phyloP scores from a whole-genome alignment of 2,797 vertebrate genomes.

The Choloepus didactylus region DNA sequence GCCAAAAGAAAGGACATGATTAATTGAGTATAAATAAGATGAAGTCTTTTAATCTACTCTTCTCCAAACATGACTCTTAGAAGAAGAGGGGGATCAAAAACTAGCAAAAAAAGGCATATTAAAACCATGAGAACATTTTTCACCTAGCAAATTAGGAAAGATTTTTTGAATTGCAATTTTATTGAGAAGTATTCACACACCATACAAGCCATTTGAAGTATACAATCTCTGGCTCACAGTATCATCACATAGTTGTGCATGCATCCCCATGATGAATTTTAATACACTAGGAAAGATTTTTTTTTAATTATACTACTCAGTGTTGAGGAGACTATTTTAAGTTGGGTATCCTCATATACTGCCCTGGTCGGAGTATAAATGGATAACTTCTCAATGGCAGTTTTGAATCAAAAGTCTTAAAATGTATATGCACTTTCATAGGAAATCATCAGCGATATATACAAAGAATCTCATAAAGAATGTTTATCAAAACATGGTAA shows the following conservation, averaged over 20 bases:
- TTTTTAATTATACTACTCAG: neutral
- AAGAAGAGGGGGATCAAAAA: neutral
- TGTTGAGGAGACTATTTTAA: neutral
- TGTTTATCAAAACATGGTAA: conserved; percentile 3
- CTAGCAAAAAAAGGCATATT: neutral
- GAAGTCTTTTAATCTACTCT: conserved; percentile 15
- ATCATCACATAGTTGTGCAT: too few species aligned
- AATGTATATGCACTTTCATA: conserved; percentile 22
- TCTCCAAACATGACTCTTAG: neutral
- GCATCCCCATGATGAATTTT: too few species aligned
- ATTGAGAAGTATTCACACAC: too few species aligned
- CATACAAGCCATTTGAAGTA: too few species aligned
- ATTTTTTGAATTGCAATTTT: neutral
- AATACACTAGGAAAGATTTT: neutral
- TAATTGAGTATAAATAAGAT: conserved; percentile 7
- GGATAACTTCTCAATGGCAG: neutral
- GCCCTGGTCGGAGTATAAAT: neutral
- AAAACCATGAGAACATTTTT: conserved; percentile 35
- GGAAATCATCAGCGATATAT: neutral
- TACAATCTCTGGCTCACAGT: too few species aligned
- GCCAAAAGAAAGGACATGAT: conserved; percentile 69
- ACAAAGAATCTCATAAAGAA: conserved; percentile 32
- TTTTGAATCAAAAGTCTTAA: conserved; percentile 59
- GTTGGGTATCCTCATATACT: neutral
- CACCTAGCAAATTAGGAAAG: neutral